Evolutionary conservation across 1,140 invertebrate genomes (phyloP).

Genomic region (Sycophaga agraensis): DNA sequence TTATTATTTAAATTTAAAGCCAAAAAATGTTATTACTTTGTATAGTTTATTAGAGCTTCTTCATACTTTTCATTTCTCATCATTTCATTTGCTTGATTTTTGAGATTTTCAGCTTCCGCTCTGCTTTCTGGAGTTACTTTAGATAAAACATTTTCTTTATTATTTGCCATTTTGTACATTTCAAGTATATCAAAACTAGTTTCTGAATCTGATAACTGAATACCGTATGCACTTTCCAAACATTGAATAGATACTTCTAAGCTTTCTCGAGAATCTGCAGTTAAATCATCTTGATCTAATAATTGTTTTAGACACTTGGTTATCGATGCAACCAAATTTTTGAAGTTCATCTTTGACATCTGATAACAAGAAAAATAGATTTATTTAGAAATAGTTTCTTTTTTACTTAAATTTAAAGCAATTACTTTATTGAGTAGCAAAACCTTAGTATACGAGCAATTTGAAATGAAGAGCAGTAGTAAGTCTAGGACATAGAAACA

Average conservation of each 20-base stretch:
- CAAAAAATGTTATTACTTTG: conserved; percentile 60
- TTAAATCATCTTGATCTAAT: conserved; percentile 49
- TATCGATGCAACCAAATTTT: conserved; percentile 50
- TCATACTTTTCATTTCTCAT: conserved; percentile 80
- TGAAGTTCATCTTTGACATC: conserved; percentile 41
- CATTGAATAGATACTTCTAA: conserved; percentile 84
- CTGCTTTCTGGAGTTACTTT: conserved; percentile 60
- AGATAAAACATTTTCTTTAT: conserved; percentile 14
- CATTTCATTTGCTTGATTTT: conserved; percentile 82
- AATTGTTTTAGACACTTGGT: conserved; percentile 53
- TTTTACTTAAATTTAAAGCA: too few relatives aligned
- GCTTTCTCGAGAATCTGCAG: conserved; percentile 73
- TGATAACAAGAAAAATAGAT: neutral
- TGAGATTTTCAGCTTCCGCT: conserved; percentile 72
- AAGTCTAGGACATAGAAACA: too few relatives aligned
- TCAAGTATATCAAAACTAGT: conserved; percentile 51
- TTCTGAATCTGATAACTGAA: conserved; percentile 58
- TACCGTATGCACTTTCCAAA: conserved; percentile 77
- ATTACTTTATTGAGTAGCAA: too few relatives aligned
- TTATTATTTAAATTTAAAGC: neutral
- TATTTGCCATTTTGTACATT: conserved; percentile 56
- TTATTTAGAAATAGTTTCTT: too few relatives aligned
- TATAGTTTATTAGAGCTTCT: conserved; percentile 81
- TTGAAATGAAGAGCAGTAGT: too few relatives aligned
- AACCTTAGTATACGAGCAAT: too few relatives aligned